Conservation (phyloP, 2,113 vertebrate species). For the Gnathonemus echidnorhynchus region DNA sequence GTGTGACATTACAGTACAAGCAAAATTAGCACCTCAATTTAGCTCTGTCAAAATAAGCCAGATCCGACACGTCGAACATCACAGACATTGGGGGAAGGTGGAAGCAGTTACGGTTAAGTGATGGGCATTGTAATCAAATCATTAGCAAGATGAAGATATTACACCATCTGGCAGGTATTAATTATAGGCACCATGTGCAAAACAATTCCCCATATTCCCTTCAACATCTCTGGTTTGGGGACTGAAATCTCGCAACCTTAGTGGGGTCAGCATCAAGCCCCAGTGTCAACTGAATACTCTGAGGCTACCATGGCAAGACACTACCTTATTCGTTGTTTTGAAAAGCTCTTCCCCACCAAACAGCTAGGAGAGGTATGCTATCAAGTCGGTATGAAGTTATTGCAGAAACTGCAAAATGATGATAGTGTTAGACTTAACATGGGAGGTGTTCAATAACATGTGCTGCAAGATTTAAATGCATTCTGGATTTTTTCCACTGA, state of each 20-base stretch:
- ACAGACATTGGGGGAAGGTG: neutral
- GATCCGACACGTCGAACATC: neutral
- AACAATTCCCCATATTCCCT: neutral
- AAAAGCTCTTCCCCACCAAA: neutral
- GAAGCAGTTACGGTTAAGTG: neutral
- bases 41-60: neutral
- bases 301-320: neutral
- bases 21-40: constrained; percentile 4
- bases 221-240: neutral
- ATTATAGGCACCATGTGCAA: neutral
- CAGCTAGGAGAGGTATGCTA: neutral
- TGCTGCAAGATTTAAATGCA: neutral
- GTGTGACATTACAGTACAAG: neutral
- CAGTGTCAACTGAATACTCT: neutral
- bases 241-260: neutral
- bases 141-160: constrained; percentile 4
- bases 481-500: neutral
- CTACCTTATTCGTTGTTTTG: neutral
- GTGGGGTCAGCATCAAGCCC: neutral
- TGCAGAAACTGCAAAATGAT: neutral
- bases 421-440: neutral
- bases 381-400: neutral
- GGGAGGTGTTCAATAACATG: neutral
- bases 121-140: neutral
- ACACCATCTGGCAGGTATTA: constrained; percentile 3